Conservation (phyloP, 2,113 vertebrate species). For the Sula dactylatra region DNA sequence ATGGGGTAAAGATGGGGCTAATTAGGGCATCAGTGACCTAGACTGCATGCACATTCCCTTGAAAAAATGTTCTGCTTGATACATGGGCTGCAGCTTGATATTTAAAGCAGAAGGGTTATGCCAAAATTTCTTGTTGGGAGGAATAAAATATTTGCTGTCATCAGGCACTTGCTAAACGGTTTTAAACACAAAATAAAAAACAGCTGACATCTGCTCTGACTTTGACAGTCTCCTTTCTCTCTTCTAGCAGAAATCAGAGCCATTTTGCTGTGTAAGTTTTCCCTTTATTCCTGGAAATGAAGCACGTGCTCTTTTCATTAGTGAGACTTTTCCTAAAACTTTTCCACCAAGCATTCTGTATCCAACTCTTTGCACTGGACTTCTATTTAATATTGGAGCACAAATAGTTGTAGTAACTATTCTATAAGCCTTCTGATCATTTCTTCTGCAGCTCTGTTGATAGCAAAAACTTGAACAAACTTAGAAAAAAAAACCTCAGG, state of each 20-base stretch:
- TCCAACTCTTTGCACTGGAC: not conserved
- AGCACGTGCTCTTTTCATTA: not conserved
- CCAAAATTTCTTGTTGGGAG: not conserved
- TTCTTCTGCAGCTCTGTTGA: not conserved
- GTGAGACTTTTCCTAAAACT: not conserved
- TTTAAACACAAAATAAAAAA: not conserved
- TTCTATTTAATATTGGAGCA: not conserved
- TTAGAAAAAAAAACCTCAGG: not conserved
- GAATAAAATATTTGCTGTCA: not conserved
- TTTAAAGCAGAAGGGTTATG: not conserved
- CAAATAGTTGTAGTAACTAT: not conserved
- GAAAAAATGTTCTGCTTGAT: not conserved
- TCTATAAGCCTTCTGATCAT: not conserved
- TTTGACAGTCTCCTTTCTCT: not conserved
- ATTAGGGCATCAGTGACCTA: not conserved
- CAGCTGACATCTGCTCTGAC: not conserved
- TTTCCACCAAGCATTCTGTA: not conserved
- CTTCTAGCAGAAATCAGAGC: not conserved
- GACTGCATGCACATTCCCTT: not conserved
- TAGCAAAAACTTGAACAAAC: not conserved
- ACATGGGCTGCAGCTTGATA: not conserved
- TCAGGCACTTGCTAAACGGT: not conserved
- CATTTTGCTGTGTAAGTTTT: not conserved
- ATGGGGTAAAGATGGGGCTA: not conserved
- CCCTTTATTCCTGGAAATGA: not conserved